Percentiles rank a stretch among this genome's conserved stretches.
These are phyloP conservation scores for Galerucella calmariensis DNA, from an alignment of 2,888 invertebrate genomes.

Conservation along the genomic window DNA sequence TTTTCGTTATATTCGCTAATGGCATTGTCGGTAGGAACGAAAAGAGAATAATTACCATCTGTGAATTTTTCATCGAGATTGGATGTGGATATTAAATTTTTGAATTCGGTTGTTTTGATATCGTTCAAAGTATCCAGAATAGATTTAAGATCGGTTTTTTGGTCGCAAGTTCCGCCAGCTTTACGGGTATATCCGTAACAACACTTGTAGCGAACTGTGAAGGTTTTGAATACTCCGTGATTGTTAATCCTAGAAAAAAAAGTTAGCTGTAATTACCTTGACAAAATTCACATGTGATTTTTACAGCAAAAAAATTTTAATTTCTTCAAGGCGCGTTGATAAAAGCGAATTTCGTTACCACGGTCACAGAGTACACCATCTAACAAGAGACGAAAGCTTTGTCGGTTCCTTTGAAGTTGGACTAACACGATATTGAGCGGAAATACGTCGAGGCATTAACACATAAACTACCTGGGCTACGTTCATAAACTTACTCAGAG, in stretches of 20 bases:
- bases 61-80: constrained; percentile 66
- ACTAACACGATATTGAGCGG: too few species aligned
- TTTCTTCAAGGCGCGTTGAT: too few species aligned
- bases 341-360: background rate
- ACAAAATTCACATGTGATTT: too few species aligned
- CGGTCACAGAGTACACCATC: too few species aligned
- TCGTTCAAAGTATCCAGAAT: constrained; percentile 69
- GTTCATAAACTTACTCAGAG: too few species aligned
- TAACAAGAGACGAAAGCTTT: too few species aligned
- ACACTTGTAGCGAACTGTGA: constrained; percentile 74
- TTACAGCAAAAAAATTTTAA: too few species aligned
- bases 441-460: too few species aligned
- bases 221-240: constrained; percentile 71
- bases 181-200: constrained; percentile 73
- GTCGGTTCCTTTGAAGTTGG: too few species aligned
- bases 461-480: too few species aligned
- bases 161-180: constrained; percentile 57
- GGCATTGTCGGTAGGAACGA: constrained; percentile 73
- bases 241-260: constrained; percentile 66
- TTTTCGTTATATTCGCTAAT: constrained; percentile 69
- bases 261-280: background rate
- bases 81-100: constrained; percentile 67
- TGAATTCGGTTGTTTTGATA: constrained; percentile 71
- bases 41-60: constrained; percentile 71
- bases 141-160: constrained; percentile 69